Conservation (phyloP, 2,888 invertebrate species). For the Dione juno region DNA sequence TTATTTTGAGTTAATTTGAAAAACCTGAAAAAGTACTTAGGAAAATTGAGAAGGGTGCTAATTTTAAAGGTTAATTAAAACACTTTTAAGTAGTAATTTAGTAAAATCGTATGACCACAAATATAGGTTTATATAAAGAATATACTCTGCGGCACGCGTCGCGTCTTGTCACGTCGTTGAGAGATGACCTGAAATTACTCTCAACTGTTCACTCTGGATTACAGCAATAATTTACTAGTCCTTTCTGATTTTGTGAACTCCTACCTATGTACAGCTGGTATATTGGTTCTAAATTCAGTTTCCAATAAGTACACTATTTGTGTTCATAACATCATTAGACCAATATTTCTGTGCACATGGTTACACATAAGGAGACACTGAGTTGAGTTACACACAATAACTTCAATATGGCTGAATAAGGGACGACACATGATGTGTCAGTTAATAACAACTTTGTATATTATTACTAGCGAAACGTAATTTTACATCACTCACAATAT, state of each 20-base stretch:
- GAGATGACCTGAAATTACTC: slow-evolving; percentile 33
- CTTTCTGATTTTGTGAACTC: slow-evolving; percentile 28
- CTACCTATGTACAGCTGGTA: background rate
- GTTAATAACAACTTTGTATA: background rate
- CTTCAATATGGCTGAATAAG: background rate
- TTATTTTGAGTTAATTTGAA: background rate
- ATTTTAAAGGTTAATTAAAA: background rate
- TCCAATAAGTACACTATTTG: background rate
- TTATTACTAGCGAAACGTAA: background rate
- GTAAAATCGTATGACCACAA: background rate
- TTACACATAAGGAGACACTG: background rate
- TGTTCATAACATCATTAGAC: background rate
- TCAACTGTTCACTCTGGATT: slow-evolving; percentile 29
- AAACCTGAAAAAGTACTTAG: background rate
- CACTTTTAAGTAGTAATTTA: background rate
- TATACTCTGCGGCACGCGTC: slow-evolving; percentile 5
- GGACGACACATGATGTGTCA: background rate
- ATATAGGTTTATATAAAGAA: slow-evolving; percentile 10
- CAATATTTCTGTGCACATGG: background rate
- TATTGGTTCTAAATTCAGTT: background rate
- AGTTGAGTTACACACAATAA: background rate
- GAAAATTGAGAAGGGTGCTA: background rate
- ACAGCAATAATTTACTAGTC: slow-evolving; percentile 31
- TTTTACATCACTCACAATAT: background rate
- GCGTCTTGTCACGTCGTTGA: slow-evolving; percentile 28